A percentile compares a stretch with the other conserved stretches of the same genome.
These are phyloP conservation scores for Macroglossus sobrinus DNA, from an alignment of 2,113 vertebrate species.

Conservation along the genomic window DNA sequence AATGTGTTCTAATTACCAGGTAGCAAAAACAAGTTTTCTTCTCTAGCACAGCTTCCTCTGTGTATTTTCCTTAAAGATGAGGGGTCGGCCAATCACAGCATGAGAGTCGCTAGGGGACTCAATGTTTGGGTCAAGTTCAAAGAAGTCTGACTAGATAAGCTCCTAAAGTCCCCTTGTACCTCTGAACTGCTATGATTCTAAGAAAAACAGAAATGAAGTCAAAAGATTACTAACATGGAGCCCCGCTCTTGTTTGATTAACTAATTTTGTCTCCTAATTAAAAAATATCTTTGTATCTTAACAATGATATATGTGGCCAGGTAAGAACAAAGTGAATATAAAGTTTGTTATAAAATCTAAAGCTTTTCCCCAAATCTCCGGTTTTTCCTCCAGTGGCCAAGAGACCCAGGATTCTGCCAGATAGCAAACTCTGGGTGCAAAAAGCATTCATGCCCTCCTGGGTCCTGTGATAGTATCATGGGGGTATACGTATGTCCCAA, in stretches of 20 bases:
- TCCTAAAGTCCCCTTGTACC: background rate
- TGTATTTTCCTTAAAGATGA: background rate
- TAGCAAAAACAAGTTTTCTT: background rate
- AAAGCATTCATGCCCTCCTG: background rate
- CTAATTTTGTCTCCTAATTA: background rate
- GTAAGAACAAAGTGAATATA: background rate
- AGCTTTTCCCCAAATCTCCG: background rate
- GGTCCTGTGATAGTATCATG: background rate
- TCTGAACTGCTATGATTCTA: background rate
- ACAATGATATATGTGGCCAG: background rate
- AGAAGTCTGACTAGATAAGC: background rate
- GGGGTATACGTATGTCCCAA: background rate
- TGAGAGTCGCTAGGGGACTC: background rate
- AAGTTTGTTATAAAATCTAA: background rate
- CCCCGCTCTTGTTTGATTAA: background rate
- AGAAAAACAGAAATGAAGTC: slow-evolving; percentile 4
- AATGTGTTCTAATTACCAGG: background rate
- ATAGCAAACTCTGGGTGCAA: background rate
- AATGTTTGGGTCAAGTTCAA: background rate
- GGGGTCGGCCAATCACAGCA: background rate
- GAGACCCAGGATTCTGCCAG: background rate
- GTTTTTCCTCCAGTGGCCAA: background rate
- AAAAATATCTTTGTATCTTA: background rate
- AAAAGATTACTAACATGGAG: background rate
- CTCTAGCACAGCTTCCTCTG: background rate